Conservation (phyloP, 1,140 invertebrate genomes). For the Macrosteles quadrilineatus region DNA sequence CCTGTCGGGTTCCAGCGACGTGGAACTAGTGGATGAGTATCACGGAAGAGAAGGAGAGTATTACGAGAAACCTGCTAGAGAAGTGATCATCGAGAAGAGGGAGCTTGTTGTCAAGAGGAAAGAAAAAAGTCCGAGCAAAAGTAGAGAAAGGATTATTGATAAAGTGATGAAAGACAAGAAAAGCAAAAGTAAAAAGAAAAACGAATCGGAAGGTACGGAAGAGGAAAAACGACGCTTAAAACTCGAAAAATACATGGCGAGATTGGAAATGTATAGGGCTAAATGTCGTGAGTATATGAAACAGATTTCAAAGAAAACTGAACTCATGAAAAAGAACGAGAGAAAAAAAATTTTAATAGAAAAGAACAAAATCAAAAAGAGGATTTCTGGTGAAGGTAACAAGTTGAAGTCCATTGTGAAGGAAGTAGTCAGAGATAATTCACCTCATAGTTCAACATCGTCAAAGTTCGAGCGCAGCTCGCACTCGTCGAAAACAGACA, state of each 20-base stretch:
- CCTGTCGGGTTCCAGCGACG: not conserved
- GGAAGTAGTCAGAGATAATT: not conserved
- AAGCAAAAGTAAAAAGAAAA: not conserved
- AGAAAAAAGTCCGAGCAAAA: not conserved
- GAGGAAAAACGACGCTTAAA: not conserved
- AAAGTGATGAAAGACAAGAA: slow-evolving; percentile 4
- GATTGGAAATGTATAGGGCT: slow-evolving; percentile 4
- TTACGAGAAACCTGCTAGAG: slow-evolving; percentile 8
- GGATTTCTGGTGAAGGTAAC: not conserved
- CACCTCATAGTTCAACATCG: not conserved
- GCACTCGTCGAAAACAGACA: not conserved
- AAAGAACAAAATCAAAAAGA: not conserved
- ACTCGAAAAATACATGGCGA: slow-evolving; percentile 6
- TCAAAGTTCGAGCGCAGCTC: slow-evolving; percentile 5
- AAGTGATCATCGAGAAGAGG: not conserved
- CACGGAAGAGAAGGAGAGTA: not conserved
- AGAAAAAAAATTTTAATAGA: not conserved
- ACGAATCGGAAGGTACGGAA: not conserved
- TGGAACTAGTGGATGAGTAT: not conserved
- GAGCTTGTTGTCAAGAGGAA: not conserved
- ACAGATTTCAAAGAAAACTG: slow-evolving; percentile 5
- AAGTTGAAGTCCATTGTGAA: not conserved
- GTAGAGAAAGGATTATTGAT: not conserved
- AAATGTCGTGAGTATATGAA: slow-evolving; percentile 5
- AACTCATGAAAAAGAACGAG: slow-evolving; percentile 2